Evolutionary conservation across 1,140 invertebrate species (phyloP), one percentile per base, ranked within the genome.

Genomic region (Drosophila nasuta): DNA sequence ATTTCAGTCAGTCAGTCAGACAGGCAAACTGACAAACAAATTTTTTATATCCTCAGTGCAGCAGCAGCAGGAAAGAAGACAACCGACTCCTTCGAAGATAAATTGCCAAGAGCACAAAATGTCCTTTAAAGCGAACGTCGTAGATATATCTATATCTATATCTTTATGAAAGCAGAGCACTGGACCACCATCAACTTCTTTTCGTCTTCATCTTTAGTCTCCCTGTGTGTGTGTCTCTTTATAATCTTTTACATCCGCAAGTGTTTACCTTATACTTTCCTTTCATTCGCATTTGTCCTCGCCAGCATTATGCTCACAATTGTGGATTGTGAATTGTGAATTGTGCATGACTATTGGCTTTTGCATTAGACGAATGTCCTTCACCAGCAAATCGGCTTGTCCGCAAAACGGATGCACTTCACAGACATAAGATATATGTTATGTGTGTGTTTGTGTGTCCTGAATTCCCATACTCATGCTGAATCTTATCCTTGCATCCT

Each of bases 331-430:
- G 82, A 25, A 25, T 25, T 25, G 79, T 69, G 82, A 66, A 87
- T 87, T 86, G 71, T 82, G 82, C 79, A 86, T 86, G 82, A 86
- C 83, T 79, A 88, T 86, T 88, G 82, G 79, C 82, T 88, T 87
- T 87, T 77, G 82, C 82, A 87, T 87, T 87, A 79, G 69, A 52
- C 56, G 62, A 71, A 60, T 54, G 20, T 45, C 38, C 45, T 58
- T 41, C 25, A 41, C 52, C 64, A 11, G 64, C 71, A 77, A 68
- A 73, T 68, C 75, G 71, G 70, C 35, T 74, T 67, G 57, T 54
- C 30, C 17, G n/a, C n/a, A 54, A 8, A 71, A 17, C 43, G 60
- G 69, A 71, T 65, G 59, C 59, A 54, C 45, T 33, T 5, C 46
- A 45, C 38, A 13, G 8, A 58, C 56, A 58, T 25, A 8, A 33